Evolutionary conservation across 2,113 vertebrate genomes (phyloP), one percentile per base, ranked within the genome.

Genomic region (Malurus elegans): DNA sequence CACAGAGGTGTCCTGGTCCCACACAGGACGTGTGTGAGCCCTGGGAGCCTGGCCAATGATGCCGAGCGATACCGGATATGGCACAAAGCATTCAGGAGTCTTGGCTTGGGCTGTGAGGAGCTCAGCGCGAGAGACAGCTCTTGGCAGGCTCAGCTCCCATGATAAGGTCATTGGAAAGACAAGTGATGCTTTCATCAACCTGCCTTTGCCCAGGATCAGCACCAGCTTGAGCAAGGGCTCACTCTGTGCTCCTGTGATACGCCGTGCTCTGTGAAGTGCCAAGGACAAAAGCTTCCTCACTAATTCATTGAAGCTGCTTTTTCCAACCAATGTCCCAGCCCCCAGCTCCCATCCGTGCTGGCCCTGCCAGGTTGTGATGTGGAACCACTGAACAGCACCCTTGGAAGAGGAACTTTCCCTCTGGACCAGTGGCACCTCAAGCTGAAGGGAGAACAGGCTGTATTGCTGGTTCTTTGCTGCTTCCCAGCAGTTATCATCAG

Each of bases 111-210:
- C 45, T 56, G 31, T 0, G 1, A 72, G 78, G 70, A 92, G 78
- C 20, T 1, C 53, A 47, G 72, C 54, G 75, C 0, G 0, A 86
- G 79, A 94, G 67, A 66, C 87, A 88, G 79, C 54, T 92, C 81
- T 86, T 93, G 94, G 95, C 95, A 96, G 76, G 79, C 79, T 81
- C 72, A 92, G 90, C 82, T 88, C 60, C 40, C 64, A 42, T 40
- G 69, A 53, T 56, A 92, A 93, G 88, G 93, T 96, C 92, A 58
- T 70, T 90, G 92, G 79, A 96, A 90, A 95, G 75, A 90, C 86
- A 96, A 86, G 61, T 28, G 93, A 84, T 92, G 75, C 85, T 94
- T 90, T 96, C 85, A 80, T 60, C 92, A 91, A 62, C 62, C 85
- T 83, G 60, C 65, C 48, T 86, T 86, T 61, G 64, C 64, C 72